phyloP scores from a whole-genome alignment of 2,797 vertebrate genomes.

The Phataginus tetradactyla region DNA sequence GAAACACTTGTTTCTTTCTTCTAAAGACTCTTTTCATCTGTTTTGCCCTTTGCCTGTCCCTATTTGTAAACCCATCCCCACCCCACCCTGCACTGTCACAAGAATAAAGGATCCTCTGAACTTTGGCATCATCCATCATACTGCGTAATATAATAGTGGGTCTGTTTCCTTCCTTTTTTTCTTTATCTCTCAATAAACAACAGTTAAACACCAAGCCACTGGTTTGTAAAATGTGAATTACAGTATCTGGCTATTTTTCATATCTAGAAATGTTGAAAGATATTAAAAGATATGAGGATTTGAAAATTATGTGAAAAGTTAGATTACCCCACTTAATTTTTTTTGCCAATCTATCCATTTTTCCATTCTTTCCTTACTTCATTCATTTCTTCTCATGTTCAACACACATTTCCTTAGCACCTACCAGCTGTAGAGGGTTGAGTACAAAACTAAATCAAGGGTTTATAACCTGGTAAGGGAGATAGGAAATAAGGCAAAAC shows the following conservation, averaged over 20 bases:
- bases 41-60: not conserved
- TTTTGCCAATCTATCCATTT: not conserved
- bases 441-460: not conserved
- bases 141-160: not conserved
- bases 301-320: slow-evolving; percentile 12
- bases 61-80: not conserved
- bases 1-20: slow-evolving; percentile 5
- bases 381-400: not conserved
- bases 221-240: slow-evolving; percentile 8
- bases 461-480: not conserved
- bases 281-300: not conserved
- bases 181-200: not conserved
- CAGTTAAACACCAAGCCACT: not conserved
- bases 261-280: not conserved
- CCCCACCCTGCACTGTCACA: not conserved
- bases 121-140: not conserved
- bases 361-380: not conserved
- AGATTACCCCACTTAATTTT: not conserved
- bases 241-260: slow-evolving; percentile 16
- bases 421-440: not conserved
- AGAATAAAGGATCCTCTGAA: slow-evolving; percentile 20
- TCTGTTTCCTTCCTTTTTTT: not conserved
- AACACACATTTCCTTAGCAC: not conserved
- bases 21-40: not conserved
- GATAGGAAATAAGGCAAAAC: not conserved